These are phyloP conservation scores for Sinocyclocheilus anshuiensis DNA, from an alignment of 2,113 vertebrate genomes.

Conservation along the genomic window DNA sequence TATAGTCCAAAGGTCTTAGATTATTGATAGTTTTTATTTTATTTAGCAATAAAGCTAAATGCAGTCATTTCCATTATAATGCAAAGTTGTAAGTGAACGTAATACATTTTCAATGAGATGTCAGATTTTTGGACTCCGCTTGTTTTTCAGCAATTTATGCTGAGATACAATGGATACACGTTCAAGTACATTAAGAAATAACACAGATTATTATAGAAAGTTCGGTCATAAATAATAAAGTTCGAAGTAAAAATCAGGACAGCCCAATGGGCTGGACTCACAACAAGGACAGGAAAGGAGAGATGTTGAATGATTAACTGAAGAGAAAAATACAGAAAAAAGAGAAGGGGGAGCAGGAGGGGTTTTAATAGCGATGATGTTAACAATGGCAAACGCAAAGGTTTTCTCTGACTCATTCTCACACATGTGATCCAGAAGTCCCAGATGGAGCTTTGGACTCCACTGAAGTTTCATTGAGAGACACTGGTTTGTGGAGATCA, in stretches of 20 bases:
- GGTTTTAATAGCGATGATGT: neutral
- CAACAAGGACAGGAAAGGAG: neutral
- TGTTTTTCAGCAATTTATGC: neutral
- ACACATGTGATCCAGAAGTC: slow-evolving; percentile 47
- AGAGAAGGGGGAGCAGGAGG: neutral
- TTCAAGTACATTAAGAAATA: neutral
- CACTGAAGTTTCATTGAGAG: slow-evolving; percentile 22
- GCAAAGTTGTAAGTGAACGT: neutral
- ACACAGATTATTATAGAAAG: neutral
- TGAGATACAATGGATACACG: neutral
- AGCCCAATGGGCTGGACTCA: neutral
- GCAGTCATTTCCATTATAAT: neutral
- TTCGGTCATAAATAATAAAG: neutral
- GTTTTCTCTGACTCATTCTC: slow-evolving; percentile 50
- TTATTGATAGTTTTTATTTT: neutral
- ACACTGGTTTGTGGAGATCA: slow-evolving; percentile 38
- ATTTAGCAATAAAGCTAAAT: neutral
- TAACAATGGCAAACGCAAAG: slow-evolving; percentile 29
- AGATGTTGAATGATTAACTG: neutral
- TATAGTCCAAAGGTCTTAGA: neutral
- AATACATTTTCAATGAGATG: too few species aligned
- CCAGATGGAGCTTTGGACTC: slow-evolving; percentile 36
- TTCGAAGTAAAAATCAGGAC: neutral
- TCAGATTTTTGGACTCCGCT: too few species aligned
- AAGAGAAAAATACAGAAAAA: neutral